Evolutionary conservation across 2,797 vertebrate species (phyloP), one percentile per base, ranked within the genome.

Genomic region (Tinamus major): DNA sequence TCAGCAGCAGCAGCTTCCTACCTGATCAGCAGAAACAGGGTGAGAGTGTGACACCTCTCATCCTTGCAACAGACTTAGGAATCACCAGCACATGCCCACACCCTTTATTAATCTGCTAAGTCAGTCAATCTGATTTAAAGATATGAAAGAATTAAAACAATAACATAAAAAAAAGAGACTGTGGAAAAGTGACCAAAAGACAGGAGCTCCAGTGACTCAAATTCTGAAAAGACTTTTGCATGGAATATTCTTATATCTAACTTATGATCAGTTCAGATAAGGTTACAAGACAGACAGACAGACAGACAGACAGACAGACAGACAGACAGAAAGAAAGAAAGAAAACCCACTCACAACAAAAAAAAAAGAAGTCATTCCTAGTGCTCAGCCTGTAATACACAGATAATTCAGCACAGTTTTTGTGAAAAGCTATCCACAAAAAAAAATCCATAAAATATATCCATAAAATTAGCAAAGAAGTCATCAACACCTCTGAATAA

Each of bases 401-500:
- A 48, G 16, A 81, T 37, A 15, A 71, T 37, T 64, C 29, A 74
- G 27, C n/a, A 68, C 2, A 7, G 2, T 61, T 92, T 85, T 77
- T 26, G 20, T 62, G 49, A 26, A 68, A 85, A 78, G 75, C 6
- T 42, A 74, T 29, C 42, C 4, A 1, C 68, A 83, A 51, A 49
- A 51, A 49, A 51, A 91, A 78, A 74, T 26, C 48, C 4, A 1
- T 49, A 49, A 49, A 49, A 49, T 49, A 49, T 49, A 49, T 49
- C 48, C 48, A 49, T 49, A 49, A 49, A 49, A 49, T 49, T 46
- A 83, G 46, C 33, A 63, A 92, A 69, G 29, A 42, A 92, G 42
- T 51, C 4, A 90, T 65, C 58, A 90, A 80, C 92, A 89, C 72
- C 75, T 75, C 79, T 56, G 68, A 51, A 55, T 83, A 93, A 89